A percentile compares a stretch with the other conserved stretches of the same genome.
Conservation (phyloP, 2,888 invertebrate species). For the Tigriopus californicus region DNA sequence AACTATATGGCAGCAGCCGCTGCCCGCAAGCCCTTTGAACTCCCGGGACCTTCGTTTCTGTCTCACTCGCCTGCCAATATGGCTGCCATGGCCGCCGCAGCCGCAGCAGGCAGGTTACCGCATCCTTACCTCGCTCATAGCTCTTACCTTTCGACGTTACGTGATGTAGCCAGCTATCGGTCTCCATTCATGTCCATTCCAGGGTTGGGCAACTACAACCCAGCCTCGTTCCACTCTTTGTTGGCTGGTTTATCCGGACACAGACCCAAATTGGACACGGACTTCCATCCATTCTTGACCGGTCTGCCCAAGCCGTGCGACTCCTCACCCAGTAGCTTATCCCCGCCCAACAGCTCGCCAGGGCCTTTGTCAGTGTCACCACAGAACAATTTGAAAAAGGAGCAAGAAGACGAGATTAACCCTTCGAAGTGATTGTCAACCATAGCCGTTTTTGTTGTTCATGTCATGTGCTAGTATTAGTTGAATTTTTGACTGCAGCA, state of each 20-base stretch:
- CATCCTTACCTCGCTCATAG: conserved; percentile 1
- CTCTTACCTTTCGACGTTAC: too few relatives aligned
- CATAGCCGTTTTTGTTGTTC: too few relatives aligned
- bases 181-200: neutral
- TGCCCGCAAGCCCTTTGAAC: neutral
- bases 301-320: too few relatives aligned
- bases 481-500: too few relatives aligned
- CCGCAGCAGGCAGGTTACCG: conserved; percentile 17
- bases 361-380: too few relatives aligned
- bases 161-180: neutral
- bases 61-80: neutral
- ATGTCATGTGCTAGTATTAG: too few relatives aligned
- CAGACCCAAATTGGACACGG: conserved; percentile 30
- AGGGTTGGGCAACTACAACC: conserved; percentile 14
- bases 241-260: conserved; percentile 56
- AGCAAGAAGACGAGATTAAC: too few relatives aligned
- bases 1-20: neutral
- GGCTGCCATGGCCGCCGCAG: conserved; percentile 17
- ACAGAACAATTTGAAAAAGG: too few relatives aligned
- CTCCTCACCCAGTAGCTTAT: too few relatives aligned
- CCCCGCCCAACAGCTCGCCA: too few relatives aligned
- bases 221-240: conserved; percentile 55
- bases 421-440: too few relatives aligned
- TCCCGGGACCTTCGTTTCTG: neutral
- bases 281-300: too few relatives aligned